These are phyloP conservation scores for Tetragnatha montana DNA, from an alignment of 2,888 invertebrate genomes.

Conservation along the genomic window DNA sequence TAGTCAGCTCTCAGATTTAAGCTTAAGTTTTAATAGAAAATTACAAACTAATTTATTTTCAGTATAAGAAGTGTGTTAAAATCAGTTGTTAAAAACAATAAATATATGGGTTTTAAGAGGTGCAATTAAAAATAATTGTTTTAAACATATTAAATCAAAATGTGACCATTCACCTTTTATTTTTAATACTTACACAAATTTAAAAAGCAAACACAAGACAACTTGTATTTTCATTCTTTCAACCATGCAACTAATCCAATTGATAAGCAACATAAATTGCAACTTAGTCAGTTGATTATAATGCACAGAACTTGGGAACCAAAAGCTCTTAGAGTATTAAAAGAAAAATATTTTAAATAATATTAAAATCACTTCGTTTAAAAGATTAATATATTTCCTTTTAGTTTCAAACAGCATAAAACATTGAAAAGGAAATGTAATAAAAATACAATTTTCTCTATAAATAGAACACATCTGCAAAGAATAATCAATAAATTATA, in stretches of 20 bases:
- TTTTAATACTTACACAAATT: constrained; percentile 60
- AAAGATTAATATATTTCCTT: constrained; percentile 4
- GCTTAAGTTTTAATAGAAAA: no score
- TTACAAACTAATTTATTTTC: no score
- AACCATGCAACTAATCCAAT: neutral
- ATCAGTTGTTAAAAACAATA: no score
- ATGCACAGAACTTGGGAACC: neutral
- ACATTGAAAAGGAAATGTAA: neutral
- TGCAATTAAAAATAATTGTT: no score
- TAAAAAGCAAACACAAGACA: constrained; percentile 60
- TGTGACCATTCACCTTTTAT: constrained; percentile 64
- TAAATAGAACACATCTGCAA: neutral
- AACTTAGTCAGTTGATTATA: neutral
- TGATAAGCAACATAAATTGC: neutral
- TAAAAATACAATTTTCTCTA: neutral
- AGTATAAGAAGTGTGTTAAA: no score
- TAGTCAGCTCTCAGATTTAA: no score
- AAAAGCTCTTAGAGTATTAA: constrained; percentile 2
- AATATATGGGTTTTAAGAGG: no score
- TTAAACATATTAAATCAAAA: neutral
- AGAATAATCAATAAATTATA: constrained; percentile 19
- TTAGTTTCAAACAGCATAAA: neutral
- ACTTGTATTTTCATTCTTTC: constrained; percentile 16
- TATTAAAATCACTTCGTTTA: constrained; percentile 15
- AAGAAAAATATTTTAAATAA: constrained; percentile 12